Evolutionary conservation across 2,113 vertebrate species (phyloP), one percentile per base, ranked within the genome.

Genomic region (Callipepla squamata): DNA sequence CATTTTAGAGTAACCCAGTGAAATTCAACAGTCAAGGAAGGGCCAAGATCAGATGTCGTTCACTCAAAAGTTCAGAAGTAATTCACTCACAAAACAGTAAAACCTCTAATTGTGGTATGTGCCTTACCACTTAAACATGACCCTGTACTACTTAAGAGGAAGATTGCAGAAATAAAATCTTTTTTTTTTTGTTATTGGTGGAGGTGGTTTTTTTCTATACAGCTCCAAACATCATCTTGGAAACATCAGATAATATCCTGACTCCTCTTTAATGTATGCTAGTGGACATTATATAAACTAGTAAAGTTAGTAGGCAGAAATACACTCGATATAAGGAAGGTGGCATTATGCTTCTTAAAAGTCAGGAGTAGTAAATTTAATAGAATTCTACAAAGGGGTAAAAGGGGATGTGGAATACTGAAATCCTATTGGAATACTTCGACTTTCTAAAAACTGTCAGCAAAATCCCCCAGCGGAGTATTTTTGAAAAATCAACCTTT

Each of bases 1-100:
- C 75, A 65, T 57, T 91, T 94, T 82, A 80, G 63, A 85, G 76
- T 14, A 82, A 68, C 26, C 3, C 53, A 80, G 26, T 76, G 79
- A 87, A 74, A 45, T 45, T 53, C 45, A 69, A 7, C 7, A 50
- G 12, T 61, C 51, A 70, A 88, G 59, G 62, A 90, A 55, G 1
- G 2, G 6, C 30, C 65, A 78, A 45, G 28, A 50, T 74, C 47
- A 77, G 59, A 53, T 15, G 3, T 36, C 23, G 16, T 70, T 85
- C 50, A 77, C 32, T 55, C 55, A 14, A 0, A 0, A 55, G 28
- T 63, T 78, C 38, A 55, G 23, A 78, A 80, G n/a, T 61, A 80
- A 73, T 70, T 67, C 13, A 32, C 30, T 28, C 44, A 63, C 21
- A 51, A 47, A 89, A 8, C 12, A 80, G 9, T 38, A 73, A 80